phyloP scores from a whole-genome alignment of 2,113 vertebrate genomes.

The Larimichthys polyactis region DNA sequence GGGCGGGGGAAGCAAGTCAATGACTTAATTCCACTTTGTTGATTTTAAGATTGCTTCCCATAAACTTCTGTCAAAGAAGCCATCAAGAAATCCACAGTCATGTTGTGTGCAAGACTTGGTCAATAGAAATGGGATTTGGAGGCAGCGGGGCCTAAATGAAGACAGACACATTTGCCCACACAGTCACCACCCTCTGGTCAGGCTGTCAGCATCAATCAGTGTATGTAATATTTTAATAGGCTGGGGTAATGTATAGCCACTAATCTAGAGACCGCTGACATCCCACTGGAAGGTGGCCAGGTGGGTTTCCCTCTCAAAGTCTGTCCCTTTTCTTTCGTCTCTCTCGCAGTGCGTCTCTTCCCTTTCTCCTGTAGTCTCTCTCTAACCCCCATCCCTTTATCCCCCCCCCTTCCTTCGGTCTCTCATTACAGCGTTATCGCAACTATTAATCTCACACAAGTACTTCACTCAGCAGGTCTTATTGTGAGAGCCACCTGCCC shows the following conservation, averaged over 20 bases:
- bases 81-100: slow-evolving; percentile 32
- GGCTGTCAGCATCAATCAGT: slow-evolving; percentile 74
- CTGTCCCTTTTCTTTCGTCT: slow-evolving; percentile 10
- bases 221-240: slow-evolving; percentile 73
- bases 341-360: not conserved
- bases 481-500: slow-evolving; percentile 80
- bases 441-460: slow-evolving; percentile 83
- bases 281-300: slow-evolving; percentile 70
- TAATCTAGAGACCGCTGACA: slow-evolving; percentile 81
- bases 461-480: slow-evolving; percentile 81
- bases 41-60: not conserved
- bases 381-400: not conserved
- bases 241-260: slow-evolving; percentile 65
- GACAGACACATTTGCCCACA: slow-evolving; percentile 70
- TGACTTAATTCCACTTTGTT: slow-evolving; percentile 5
- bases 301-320: slow-evolving; percentile 63
- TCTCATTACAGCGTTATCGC: slow-evolving; percentile 76
- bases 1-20: not conserved
- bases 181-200: slow-evolving; percentile 63
- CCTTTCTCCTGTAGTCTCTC: slow-evolving; percentile 7
- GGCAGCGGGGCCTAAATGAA: slow-evolving; percentile 49
- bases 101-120: slow-evolving; percentile 24
- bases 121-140: slow-evolving; percentile 9
- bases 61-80: slow-evolving; percentile 3
- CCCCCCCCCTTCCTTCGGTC: slow-evolving; percentile 13